Conservation (phyloP, 2,113 vertebrate species). For the Hippolais icterina region DNA sequence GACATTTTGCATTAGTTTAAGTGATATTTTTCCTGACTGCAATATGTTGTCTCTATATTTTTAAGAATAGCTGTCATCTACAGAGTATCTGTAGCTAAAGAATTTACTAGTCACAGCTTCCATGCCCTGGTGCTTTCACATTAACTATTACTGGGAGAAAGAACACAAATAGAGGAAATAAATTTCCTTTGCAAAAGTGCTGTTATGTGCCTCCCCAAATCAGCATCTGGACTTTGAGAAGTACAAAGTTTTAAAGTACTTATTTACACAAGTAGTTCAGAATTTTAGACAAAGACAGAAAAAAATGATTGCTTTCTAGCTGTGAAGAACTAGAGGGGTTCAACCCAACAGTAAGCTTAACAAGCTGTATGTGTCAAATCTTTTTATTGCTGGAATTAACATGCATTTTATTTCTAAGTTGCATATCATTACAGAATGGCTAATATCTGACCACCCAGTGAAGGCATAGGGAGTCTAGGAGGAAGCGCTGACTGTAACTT, state of each 20-base stretch:
- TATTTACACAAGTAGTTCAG: not conserved
- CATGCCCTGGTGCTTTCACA: not conserved
- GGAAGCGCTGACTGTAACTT: not conserved
- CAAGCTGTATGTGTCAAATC: not conserved
- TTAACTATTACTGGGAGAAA: constrained; percentile 1
- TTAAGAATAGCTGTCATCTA: not conserved
- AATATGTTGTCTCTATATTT: not conserved
- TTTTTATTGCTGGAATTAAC: constrained; percentile 12
- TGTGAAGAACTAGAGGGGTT: not conserved
- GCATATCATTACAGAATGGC: not conserved
- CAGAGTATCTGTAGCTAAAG: not conserved
- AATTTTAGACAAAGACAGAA: not conserved
- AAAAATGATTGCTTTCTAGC: not conserved
- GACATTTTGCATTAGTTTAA: not conserved
- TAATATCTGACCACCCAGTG: not conserved
- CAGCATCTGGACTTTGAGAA: not conserved
- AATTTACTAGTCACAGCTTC: not conserved
- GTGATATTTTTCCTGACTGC: not conserved
- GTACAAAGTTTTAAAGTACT: not conserved
- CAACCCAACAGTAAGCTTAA: not conserved
- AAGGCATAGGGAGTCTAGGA: not conserved
- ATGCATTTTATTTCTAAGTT: not conserved
- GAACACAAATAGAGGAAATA: not conserved
- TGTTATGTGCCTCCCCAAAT: not conserved
- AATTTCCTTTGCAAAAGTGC: not conserved